phyloP scores from a whole-genome alignment of 2,113 vertebrate genomes.

The Spea multiplicata region DNA sequence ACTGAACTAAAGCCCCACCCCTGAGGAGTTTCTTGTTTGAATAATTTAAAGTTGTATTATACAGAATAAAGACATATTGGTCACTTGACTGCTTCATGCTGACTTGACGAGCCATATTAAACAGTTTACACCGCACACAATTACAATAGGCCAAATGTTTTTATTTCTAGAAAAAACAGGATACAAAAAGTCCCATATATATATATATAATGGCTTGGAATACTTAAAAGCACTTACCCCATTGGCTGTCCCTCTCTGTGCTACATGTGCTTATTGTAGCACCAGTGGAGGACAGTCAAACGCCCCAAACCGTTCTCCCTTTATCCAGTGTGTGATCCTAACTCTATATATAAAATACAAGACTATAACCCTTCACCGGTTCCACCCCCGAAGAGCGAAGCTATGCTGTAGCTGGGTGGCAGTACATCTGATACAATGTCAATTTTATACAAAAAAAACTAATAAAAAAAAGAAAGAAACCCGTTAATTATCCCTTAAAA shows the following conservation, averaged over 20 bases:
- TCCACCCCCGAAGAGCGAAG: background rate
- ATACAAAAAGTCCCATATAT: slow-evolving; percentile 35
- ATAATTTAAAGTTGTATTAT: slow-evolving; percentile 55
- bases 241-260: background rate
- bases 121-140: slow-evolving; percentile 31
- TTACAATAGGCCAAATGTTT: slow-evolving; percentile 21
- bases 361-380: slow-evolving; percentile 1
- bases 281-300: background rate
- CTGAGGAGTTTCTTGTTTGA: slow-evolving; percentile 36
- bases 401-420: background rate
- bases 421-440: background rate
- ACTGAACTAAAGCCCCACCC: background rate
- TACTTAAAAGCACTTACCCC: slow-evolving; percentile 47
- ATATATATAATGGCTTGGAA: slow-evolving; percentile 49
- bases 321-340: slow-evolving; percentile 35
- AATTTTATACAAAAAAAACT: slow-evolving; percentile 43
- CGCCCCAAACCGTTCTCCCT: background rate
- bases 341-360: background rate
- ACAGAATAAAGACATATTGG: slow-evolving; percentile 18
- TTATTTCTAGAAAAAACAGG: slow-evolving; percentile 44
- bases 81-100: slow-evolving; percentile 41
- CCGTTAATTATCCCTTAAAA: slow-evolving; percentile 24
- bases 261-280: slow-evolving; percentile 7
- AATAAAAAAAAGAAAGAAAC: slow-evolving; percentile 22
- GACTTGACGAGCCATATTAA: slow-evolving; percentile 19